Conservation (phyloP, 2,888 invertebrate species). For the Alloplasta piceator region DNA sequence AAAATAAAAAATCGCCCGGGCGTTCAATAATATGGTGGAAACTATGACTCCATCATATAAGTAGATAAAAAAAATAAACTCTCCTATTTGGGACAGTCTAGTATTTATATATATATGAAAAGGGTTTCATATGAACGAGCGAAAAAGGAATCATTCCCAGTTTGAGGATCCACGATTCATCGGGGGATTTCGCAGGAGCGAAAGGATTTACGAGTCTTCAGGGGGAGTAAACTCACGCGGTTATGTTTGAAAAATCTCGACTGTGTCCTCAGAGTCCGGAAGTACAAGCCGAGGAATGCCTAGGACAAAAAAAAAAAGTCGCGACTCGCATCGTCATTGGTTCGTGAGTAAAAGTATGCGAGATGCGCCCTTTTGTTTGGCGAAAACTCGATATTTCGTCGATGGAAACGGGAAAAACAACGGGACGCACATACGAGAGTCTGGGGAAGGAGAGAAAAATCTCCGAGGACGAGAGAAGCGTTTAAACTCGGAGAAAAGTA, state of each 20-base stretch:
- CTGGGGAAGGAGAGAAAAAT: constrained; percentile 33
- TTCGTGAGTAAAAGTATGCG: too few relatives aligned
- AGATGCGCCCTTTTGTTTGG: too few relatives aligned
- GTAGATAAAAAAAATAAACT: too few relatives aligned
- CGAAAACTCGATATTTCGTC: background rate
- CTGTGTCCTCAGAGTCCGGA: background rate
- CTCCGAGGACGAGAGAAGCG: constrained; percentile 54
- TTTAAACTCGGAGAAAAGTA: constrained; percentile 60
- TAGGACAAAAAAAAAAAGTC: constrained; percentile 8
- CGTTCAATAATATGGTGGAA: too few relatives aligned
- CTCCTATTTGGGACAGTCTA: too few relatives aligned
- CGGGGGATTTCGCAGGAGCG: constrained; percentile 14
- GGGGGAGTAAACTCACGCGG: constrained; percentile 33
- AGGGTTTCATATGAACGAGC: constrained; percentile 4
- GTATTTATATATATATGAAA: background rate
- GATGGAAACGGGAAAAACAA: constrained; percentile 30
- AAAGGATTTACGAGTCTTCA: constrained; percentile 59
- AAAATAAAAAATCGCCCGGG: too few relatives aligned
- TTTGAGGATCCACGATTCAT: constrained; percentile 55
- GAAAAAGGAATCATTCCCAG: constrained; percentile 39
- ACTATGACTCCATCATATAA: too few relatives aligned
- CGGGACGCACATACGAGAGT: constrained; percentile 34
- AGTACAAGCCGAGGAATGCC: background rate
- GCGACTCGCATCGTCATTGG: too few relatives aligned
- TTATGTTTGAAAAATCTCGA: constrained; percentile 43